Base-by-base conservation (phyloP, 2,113 vertebrate genomes). In the Cephalophus harveyi region DNA sequence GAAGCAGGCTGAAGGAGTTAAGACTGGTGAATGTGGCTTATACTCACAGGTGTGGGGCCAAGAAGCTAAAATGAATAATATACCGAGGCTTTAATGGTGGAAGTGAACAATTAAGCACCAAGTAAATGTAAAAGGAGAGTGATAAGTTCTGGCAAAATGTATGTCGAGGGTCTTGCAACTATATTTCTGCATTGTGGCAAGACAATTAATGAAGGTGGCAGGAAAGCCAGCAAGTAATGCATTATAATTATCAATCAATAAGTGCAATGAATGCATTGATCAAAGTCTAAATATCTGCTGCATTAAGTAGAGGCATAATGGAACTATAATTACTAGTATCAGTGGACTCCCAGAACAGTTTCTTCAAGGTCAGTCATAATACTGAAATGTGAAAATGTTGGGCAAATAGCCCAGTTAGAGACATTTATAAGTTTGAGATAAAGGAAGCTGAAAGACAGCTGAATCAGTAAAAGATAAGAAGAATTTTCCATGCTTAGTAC, bases 211-310 rank as follows among this genome's bases (percentile, higher is more conserved):
- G 50, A 96, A 74, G 30, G 46, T 92, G 33, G 74, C 36, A 96
- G 36, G 52, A 96, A 97, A 97, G 27, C 28, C 27, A 43, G 94
- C 48, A 94, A 6, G 2, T 21, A 86, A 50, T 94, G 54, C 86
- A 76, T 93, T 96, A 87, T 95, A 98, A 96, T 97, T 96, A 95
- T 97, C 85, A 95, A 33, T 91, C 97, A 97, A 98, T 95, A 97
- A 94, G 36, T 54, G 0, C 92, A 97, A 98, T 96, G 40, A 96
- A 62, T 79, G 83, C 78, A 97, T 98, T 97, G 92, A 98, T 98
- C 74, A 97, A 98, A 97, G 89, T 97, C 89, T 96, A 46, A 87
- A 97, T 95, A 97, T 25, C 30, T 97, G n/a, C 30, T 95, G 79
- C 62, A 36, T 84, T 91, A 96, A 97, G 14, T n/a, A 97, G 64